Conservation (phyloP, 2,797 vertebrate species). For the Lagothrix lagotricha region DNA sequence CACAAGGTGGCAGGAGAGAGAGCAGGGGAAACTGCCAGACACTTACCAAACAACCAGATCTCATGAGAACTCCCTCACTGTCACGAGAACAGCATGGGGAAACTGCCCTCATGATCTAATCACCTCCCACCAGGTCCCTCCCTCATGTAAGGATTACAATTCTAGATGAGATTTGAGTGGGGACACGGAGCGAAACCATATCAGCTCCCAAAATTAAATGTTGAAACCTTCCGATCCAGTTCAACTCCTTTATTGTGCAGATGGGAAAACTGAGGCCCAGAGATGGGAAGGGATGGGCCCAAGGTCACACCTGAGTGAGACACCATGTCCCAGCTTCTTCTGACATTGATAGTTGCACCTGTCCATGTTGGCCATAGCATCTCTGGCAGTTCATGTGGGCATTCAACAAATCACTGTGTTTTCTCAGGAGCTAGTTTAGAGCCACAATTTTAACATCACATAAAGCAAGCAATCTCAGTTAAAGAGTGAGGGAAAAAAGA, state of each 20-base stretch:
- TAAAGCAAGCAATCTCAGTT: background rate
- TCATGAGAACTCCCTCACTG: no score
- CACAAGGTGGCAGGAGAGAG: no score
- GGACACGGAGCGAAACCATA: no score
- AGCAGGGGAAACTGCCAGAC: no score
- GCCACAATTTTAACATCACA: background rate
- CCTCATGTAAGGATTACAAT: no score
- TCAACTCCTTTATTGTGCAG: background rate
- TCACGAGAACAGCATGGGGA: no score
- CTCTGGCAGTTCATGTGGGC: background rate
- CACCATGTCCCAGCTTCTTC: background rate
- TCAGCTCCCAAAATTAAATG: background rate
- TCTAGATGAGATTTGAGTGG: no score
- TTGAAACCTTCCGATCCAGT: no score
- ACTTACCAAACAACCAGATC: no score
- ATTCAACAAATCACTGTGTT: no score
- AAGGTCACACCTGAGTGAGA: background rate
- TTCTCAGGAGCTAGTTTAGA: background rate
- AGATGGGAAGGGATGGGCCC: fast-evolving
- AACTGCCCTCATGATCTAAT: no score
- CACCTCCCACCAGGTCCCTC: no score
- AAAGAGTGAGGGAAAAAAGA: background rate
- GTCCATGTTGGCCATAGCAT: fast-evolving
- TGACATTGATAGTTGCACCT: background rate
- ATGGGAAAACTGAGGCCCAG: background rate